These are phyloP conservation scores for Sternarchorhynchus goeldii DNA, from an alignment of 2,797 vertebrate species.

Conservation along the genomic window DNA sequence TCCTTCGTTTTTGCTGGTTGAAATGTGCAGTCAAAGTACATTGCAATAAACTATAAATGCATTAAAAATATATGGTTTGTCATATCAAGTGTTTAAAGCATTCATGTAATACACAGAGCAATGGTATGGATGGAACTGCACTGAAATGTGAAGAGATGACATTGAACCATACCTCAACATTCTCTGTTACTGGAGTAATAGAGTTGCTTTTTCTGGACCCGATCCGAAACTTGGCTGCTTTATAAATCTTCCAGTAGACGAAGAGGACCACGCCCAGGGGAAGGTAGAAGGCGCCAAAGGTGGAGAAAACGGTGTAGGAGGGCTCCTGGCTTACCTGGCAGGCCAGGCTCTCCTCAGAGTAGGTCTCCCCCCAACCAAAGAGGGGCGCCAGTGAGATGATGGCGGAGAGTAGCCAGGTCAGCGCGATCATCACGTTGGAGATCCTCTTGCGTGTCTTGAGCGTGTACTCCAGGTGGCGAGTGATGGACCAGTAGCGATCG, in stretches of 20 bases:
- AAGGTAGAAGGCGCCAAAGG: constrained; percentile 93
- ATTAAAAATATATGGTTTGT: too few relatives aligned
- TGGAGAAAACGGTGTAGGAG: constrained; percentile 95
- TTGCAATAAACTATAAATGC: too few relatives aligned
- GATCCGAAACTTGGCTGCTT: constrained; percentile 88
- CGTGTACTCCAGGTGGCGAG: constrained; percentile 91
- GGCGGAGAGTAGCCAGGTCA: constrained; percentile 91
- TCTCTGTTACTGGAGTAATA: constrained; percentile 85
- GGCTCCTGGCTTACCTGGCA: constrained; percentile 95
- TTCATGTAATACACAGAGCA: too few relatives aligned
- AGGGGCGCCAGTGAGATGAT: constrained; percentile 92
- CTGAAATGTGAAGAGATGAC: neutral
- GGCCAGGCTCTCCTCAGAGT: constrained; percentile 80
- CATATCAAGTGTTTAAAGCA: too few relatives aligned
- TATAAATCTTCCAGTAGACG: constrained; percentile 97
- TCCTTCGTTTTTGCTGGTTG: too few relatives aligned
- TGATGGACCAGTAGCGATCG: constrained; percentile 98
- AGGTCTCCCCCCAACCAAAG: constrained; percentile 95
- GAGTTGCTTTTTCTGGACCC: constrained; percentile 86
- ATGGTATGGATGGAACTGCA: neutral
- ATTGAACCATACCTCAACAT: constrained; percentile 73
- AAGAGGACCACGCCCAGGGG: constrained; percentile 95
- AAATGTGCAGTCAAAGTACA: too few relatives aligned
- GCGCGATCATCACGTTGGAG: constrained; percentile 91
- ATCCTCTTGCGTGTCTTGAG: constrained; percentile 85